These are phyloP conservation scores for Tautogolabrus adspersus DNA, from an alignment of 2,113 vertebrate genomes.

Conservation along the genomic window DNA sequence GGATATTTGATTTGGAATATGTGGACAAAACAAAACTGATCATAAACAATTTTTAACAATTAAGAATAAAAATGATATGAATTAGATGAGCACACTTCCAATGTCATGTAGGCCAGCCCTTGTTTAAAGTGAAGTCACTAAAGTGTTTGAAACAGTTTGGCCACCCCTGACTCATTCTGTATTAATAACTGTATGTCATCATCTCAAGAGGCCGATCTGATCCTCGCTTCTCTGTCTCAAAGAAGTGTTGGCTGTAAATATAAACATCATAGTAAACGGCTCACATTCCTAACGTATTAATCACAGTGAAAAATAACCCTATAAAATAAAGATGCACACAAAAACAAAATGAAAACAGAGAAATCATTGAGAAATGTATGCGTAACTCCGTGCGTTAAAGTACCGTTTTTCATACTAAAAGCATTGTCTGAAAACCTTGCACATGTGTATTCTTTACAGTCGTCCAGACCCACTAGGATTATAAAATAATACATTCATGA, in stretches of 20 bases:
- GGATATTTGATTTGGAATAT: background rate
- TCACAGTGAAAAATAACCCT: background rate
- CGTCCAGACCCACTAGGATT: background rate
- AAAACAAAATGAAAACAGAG: background rate
- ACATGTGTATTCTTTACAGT: background rate
- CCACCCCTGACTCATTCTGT: slow-evolving; percentile 60
- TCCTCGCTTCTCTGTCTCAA: slow-evolving; percentile 28
- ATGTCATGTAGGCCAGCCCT: slow-evolving; percentile 23
- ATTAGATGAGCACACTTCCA: background rate
- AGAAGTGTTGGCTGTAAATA: slow-evolving; percentile 16
- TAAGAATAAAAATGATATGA: background rate
- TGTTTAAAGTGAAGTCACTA: slow-evolving; percentile 51
- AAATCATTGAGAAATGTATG: background rate
- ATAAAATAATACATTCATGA: slow-evolving; percentile 2
- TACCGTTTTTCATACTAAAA: background rate
- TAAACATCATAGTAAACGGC: slow-evolving; percentile 18
- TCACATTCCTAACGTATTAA: background rate
- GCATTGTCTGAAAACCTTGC: background rate
- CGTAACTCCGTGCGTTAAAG: slow-evolving; percentile 54
- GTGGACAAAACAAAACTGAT: background rate
- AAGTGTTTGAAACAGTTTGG: slow-evolving; percentile 45
- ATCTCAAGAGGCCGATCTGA: slow-evolving; percentile 49
- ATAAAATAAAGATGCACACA: background rate
- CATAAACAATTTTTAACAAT: background rate
- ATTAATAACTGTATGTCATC: slow-evolving; percentile 73